Evolutionary conservation across 2,113 vertebrate species (phyloP).

Genomic region (Dinomys branickii): DNA sequence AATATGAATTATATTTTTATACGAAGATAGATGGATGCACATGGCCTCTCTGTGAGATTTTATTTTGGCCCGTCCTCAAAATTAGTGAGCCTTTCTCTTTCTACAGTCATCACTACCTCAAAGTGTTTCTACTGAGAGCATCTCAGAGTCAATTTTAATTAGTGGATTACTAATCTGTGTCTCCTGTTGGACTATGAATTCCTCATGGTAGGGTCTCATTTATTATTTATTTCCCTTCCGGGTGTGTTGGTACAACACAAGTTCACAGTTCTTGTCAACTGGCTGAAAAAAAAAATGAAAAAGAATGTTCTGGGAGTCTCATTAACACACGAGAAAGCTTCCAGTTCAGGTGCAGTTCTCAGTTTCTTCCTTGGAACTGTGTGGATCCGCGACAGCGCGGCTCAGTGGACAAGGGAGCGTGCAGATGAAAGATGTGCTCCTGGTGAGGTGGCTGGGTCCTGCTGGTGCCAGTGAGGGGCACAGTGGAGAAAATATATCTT

Average conservation of each 20-base stretch:
- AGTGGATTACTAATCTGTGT: background rate
- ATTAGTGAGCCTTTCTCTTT: background rate
- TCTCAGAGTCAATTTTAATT: constrained; percentile 4
- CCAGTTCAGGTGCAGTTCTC: background rate
- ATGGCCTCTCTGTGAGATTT: background rate
- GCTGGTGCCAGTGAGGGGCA: constrained; percentile 56
- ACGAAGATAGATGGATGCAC: background rate
- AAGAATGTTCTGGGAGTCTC: background rate
- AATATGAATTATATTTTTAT: background rate
- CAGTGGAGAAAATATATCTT: constrained; percentile 49
- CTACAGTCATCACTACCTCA: background rate
- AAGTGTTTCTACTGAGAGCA: background rate
- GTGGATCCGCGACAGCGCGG: background rate
- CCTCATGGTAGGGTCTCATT: background rate
- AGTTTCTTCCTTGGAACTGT: background rate
- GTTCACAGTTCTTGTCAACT: background rate
- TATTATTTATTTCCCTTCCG: background rate
- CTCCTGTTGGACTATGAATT: background rate
- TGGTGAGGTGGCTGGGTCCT: constrained; percentile 16
- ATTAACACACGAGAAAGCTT: background rate
- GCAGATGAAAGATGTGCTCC: background rate
- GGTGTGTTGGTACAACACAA: background rate
- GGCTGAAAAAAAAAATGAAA: background rate
- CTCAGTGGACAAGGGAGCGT: background rate
- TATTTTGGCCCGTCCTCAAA: background rate